Conservation (phyloP, 2,888 invertebrate species). For the Apoda limacodes region DNA sequence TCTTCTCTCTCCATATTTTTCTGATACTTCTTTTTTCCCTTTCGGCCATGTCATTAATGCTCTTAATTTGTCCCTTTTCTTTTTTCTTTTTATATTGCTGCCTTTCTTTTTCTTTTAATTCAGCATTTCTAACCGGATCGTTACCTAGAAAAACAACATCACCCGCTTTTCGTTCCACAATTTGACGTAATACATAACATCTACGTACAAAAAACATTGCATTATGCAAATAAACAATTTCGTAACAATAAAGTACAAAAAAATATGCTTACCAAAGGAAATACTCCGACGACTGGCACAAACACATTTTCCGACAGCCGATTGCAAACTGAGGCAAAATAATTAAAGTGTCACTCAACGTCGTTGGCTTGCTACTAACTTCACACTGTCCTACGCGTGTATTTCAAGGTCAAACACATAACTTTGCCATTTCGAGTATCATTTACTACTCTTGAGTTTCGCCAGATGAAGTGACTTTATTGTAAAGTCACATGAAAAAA, state of each 20-base stretch:
- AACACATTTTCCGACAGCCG: no score
- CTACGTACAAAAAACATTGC: slow-evolving; percentile 14
- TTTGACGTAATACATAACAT: slow-evolving; percentile 15
- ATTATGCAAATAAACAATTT: no score
- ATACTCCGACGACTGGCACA: slow-evolving; percentile 12
- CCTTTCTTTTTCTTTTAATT: slow-evolving; percentile 12
- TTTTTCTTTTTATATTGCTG: slow-evolving; percentile 12
- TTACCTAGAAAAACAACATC: slow-evolving; percentile 15
- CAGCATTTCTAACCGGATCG: slow-evolving; percentile 10
- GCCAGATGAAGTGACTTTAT: no score
- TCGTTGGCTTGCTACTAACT: no score
- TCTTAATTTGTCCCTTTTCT: slow-evolving; percentile 12
- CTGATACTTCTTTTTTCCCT: slow-evolving; percentile 14
- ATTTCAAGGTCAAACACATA: slow-evolving; percentile 10
- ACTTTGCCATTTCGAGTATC: no score
- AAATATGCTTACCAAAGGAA: no score
- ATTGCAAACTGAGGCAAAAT: no score
- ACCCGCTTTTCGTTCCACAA: slow-evolving; percentile 15
- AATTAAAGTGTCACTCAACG: no score
- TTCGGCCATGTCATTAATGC: slow-evolving; percentile 14
- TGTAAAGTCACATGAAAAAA: no score
- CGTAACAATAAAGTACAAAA: no score
- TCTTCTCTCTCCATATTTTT: slow-evolving; percentile 18
- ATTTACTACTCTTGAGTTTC: no score
- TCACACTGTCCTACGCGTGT: slow-evolving; percentile 12